Evolutionary conservation across 2,113 vertebrate genomes (phyloP).

Genomic region (Circaetus cinerascens): DNA sequence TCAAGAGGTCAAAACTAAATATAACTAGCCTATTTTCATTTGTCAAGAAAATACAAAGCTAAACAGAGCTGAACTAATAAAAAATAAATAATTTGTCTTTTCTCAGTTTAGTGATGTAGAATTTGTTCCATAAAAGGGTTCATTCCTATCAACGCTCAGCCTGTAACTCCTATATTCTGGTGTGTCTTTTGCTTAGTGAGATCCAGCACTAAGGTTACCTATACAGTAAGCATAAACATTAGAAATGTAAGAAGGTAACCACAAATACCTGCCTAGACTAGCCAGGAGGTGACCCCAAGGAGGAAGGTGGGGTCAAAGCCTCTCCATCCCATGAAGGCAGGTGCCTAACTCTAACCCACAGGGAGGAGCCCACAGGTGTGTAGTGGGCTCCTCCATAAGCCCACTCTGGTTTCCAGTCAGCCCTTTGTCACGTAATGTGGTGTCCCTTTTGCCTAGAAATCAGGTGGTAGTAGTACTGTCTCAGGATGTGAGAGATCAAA

Average conservation of each 20-base stretch:
- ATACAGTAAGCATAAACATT: not conserved
- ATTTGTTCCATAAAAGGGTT: not conserved
- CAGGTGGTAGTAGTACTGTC: not conserved
- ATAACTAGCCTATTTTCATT: not conserved
- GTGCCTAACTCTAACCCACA: not conserved
- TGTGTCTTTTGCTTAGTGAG: not conserved
- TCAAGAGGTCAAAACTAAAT: not conserved
- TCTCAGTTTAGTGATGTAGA: not conserved
- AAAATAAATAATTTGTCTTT: not conserved
- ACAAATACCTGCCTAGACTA: not conserved
- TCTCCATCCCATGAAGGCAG: not conserved
- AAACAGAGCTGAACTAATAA: not conserved
- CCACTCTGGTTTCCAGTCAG: accelerated
- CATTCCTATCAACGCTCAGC: not conserved
- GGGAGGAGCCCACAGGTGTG: not conserved
- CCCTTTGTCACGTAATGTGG: not conserved
- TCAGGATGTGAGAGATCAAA: not conserved
- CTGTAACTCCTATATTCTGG: not conserved
- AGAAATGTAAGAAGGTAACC: not conserved
- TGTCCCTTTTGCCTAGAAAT: not conserved
- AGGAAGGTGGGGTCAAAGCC: not conserved
- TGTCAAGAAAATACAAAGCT: not conserved
- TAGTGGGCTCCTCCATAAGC: not conserved
- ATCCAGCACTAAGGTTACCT: not conserved
- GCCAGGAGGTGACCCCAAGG: not conserved